Base-by-base conservation (phyloP, 2,888 invertebrate species). In the Temnothorax unifasciatus region DNA sequence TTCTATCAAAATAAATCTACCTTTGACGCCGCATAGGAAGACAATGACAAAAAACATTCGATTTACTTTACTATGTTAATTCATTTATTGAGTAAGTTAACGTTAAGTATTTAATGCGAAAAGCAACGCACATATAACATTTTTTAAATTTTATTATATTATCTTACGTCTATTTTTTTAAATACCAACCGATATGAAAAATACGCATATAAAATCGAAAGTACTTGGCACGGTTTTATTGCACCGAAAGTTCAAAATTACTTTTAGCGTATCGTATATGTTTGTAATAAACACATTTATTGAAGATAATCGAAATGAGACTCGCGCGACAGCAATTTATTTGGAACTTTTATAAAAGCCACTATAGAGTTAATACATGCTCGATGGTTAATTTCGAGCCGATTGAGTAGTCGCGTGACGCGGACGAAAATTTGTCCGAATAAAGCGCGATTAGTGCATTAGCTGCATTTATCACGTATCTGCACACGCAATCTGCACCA, bases 391-490 rank as follows among this genome's bases (percentile, higher is more conserved):
- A 18, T 52, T 52, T n/a, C 13, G 11, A 52, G n/a, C 5, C n/a
- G 29, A 15, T 34, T 44, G 44, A 50, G 8, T 18, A 13, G 4
- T 76, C 21, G 50, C 75, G 47, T 38, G 75, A 64, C 21, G 3
- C n/a, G 21, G 38, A 18, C 13, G 41, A 77, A 76, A 38, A 76
- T 68, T 77, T 54, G 68, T 68, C 29, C n/a, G 15, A 66, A 41
- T 38, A 0, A 76, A 63, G 9, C 21, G 11, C 18, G 21, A 77
- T 68, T 52, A 66, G 38, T 25, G 18, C 9, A 11, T 69, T 71
- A 59, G 47, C 47, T 71, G 57, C 21, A 47, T 44, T 69, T 15
- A 4, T 79, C 54, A 6, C 21, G 29, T 69, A 68, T 54, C 44
- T 15, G 44, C 44, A 29, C 69, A 29, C 77, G 29, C 34, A 34